Conservation (phyloP, 2,888 invertebrate genomes). For the Ceraclea dissimilis region DNA sequence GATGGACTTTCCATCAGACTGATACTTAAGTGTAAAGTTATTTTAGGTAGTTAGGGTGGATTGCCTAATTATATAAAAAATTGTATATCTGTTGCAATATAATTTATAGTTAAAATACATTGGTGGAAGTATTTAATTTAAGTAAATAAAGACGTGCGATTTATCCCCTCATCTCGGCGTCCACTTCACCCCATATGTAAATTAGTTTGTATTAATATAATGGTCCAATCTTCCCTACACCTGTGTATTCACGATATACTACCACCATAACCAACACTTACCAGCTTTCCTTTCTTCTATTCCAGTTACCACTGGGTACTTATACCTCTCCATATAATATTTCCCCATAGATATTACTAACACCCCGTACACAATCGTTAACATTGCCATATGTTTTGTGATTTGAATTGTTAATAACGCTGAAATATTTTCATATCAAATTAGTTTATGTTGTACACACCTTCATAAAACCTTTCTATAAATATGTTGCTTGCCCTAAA, state of each 20-base stretch:
- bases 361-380: constrained; percentile 23
- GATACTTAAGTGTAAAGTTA: too few relatives aligned
- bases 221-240: constrained; percentile 19
- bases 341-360: too few relatives aligned
- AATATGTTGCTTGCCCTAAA: too few relatives aligned
- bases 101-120: too few relatives aligned
- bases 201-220: constrained; percentile 26
- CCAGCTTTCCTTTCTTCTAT: not conserved
- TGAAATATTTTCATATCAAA: too few relatives aligned
- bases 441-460: not conserved
- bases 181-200: constrained; percentile 24
- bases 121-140: too few relatives aligned
- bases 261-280: not conserved
- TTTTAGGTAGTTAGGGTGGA: too few relatives aligned
- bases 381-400: constrained; percentile 25
- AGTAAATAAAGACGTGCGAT: not conserved
- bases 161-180: not conserved
- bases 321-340: too few relatives aligned
- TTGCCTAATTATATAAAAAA: too few relatives aligned
- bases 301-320: not conserved
- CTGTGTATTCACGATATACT: constrained; percentile 16
- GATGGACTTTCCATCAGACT: too few relatives aligned
- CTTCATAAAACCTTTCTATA: not conserved
- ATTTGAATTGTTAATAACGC: constrained; percentile 23
- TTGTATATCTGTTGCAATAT: too few relatives aligned